Base-by-base conservation (phyloP, 2,113 vertebrate species). In the Ancistrus triradiatus region DNA sequence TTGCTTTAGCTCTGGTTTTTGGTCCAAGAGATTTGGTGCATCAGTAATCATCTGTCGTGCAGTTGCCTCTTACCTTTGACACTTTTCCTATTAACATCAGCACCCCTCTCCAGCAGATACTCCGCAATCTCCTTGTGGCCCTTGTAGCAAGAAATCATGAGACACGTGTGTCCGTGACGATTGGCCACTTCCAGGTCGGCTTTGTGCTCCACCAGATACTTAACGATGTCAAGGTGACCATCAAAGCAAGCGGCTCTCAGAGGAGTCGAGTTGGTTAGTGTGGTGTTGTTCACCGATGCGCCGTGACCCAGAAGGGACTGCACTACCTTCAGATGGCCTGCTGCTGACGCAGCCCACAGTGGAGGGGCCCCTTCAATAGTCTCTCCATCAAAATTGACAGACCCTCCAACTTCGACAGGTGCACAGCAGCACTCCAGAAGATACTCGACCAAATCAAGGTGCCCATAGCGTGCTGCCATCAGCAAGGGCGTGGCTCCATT, bases 81-180 rank as follows among this genome's bases (percentile, higher is more conserved):
- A 67, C 95, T 99, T 75, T 95, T 99, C 52, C 96, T 88, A 79
- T 99, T 99, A 14, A 99, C 96, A 77, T 99, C 93, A 14, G 96
- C 95, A 2, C 96, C 96, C 63, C 92, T 95, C 81, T 98, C 94
- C 77, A 99, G 87, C 65, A 99, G 87, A 81, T 94, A 99, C 81
- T 95, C 91, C 1, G 95, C 96, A 15, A 99, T 98, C 72, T 98
- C 96, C 72, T 93, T 93, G 80, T 99, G 96, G 46, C 96, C 95
- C 75, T 99, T 99, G 82, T 99, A 99, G 76, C 96, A 99, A 1
- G 96, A 95, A 66, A 99, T 98, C 95, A 99, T 99, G 51, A 99
- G 87, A 80, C 96, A 98, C 0, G 96, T 99, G 73, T 99, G 96
- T 0, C 96, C 96, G 0, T 99, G 96, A 27, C 94, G 90, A 79